These are phyloP conservation scores for Pseudococcus jackbeardsleyi DNA, from an alignment of 2,888 invertebrate genomes.

Conservation along the genomic window DNA sequence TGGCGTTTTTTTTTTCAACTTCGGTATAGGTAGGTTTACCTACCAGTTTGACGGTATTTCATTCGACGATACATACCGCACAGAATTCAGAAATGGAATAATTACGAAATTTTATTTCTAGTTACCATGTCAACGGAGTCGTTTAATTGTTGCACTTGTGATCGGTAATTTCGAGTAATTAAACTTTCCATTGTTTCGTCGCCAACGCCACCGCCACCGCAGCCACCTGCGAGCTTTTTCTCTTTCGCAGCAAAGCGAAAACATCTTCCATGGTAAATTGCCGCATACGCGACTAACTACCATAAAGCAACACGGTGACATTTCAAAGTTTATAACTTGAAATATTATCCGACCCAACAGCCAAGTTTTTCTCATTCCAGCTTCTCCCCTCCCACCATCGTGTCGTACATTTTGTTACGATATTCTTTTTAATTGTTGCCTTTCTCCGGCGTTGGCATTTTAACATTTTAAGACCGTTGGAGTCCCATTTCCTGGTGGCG, in stretches of 20 bases:
- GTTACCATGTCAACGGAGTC: conserved; percentile 48
- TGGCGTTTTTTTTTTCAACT: background rate
- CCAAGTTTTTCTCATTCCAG: background rate
- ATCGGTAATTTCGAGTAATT: conserved; percentile 47
- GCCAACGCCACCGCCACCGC: too few species aligned
- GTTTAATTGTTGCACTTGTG: conserved; percentile 48
- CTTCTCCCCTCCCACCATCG: background rate
- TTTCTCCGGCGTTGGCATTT: conserved; percentile 1
- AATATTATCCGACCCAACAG: background rate
- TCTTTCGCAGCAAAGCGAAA: background rate
- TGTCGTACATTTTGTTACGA: background rate
- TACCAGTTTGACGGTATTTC: too few species aligned
- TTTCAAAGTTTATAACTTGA: conserved; percentile 30
- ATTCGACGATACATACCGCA: background rate
- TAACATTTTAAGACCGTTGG: background rate
- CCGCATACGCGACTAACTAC: background rate
- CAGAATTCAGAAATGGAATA: conserved; percentile 7
- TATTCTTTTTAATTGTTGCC: conserved; percentile 31
- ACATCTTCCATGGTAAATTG: background rate
- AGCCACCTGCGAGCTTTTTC: background rate
- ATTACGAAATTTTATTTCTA: conserved; percentile 51
- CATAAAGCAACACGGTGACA: conserved; percentile 39
- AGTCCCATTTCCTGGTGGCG: background rate
- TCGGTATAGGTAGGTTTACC: background rate
- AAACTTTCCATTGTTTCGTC: conserved; percentile 28